Base-by-base conservation (phyloP, 2,888 invertebrate species). In the Mycalesis mineus region DNA sequence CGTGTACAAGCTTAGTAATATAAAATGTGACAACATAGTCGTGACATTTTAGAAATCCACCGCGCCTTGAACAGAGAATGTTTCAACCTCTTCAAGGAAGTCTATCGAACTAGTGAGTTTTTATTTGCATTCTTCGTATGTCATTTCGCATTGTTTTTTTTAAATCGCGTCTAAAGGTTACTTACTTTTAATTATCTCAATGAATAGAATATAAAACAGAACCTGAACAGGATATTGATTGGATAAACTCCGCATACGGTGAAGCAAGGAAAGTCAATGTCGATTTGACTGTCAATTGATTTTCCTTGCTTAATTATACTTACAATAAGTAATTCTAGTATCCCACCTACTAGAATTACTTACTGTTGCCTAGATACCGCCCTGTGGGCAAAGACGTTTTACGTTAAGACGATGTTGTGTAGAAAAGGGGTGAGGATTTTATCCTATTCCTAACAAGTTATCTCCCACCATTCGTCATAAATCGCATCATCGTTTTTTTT, bases 31-130 rank as follows among this genome's bases (percentile, higher is more conserved):
- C 39, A 48, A 58, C 47, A 61, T 56, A 57, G 59, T 61, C 54
- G 55, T 54, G 53, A 60, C 58, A 60, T 60, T 56, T 53, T 53
- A 53, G 39, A 47, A 48, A 61, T 22, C 55, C 59, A 57, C 59
- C 55, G 41, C 55, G 60, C 54, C 50, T 40, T 60, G 54, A 55
- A 57, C 62, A 55, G 57, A 55, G 31, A 60, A 55, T 44, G 54
- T 58, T 58, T 58, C 55, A 51, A 61, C 57, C 51, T 55, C 61
- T 60, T 31, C 47, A 41, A 54, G 47, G 37, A 57, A 51, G 33
- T 42, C 17, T n/a, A 29, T 51, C 50, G 36, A 57, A 40, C n/a
- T 57, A 57, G 60, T 53, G 53, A 57, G 60, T 60, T 40, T 51
- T 52, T 54, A 22, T 60, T 57, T 48, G 33, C 41, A 54, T 41